These are phyloP conservation scores for Uloborus plumipes DNA, from an alignment of 2,888 invertebrate genomes.

Conservation along the genomic window DNA sequence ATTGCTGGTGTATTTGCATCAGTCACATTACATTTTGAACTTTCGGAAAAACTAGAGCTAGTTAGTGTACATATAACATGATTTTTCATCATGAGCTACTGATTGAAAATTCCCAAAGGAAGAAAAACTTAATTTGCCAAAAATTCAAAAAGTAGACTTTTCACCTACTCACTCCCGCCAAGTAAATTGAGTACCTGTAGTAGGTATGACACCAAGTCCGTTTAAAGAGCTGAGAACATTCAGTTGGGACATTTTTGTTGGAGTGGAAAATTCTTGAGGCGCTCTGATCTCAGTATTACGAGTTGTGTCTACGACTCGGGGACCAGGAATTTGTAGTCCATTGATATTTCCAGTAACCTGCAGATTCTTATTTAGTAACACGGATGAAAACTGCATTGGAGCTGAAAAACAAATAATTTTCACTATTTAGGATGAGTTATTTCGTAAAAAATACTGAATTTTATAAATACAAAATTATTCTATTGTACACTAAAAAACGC, in stretches of 20 bases:
- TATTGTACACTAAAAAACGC: neutral
- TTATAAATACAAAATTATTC: neutral
- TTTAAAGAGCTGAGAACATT: constrained; percentile 55
- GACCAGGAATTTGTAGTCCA: constrained; percentile 56
- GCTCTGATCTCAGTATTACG: constrained; percentile 18
- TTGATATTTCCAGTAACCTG: constrained; percentile 43
- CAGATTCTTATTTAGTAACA: constrained; percentile 26
- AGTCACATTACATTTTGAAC: too few species aligned
- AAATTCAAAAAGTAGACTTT: too few species aligned
- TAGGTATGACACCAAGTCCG: constrained; percentile 28
- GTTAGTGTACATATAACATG: too few species aligned
- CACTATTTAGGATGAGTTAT: neutral
- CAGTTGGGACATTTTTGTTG: constrained; percentile 27
- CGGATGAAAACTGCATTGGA: constrained; percentile 34
- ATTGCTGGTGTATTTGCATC: too few species aligned
- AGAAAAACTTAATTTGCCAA: too few species aligned
- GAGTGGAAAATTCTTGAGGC: constrained; percentile 33
- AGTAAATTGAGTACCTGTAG: constrained; percentile 7
- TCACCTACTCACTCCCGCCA: too few species aligned
- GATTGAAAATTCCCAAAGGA: too few species aligned
- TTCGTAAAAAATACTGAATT: neutral
- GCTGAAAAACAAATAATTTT: constrained; percentile 11
- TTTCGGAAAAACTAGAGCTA: too few species aligned
- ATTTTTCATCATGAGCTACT: too few species aligned
- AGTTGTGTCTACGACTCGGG: constrained; percentile 39